Conservation (phyloP, 2,113 vertebrate species). For the Microcebus jonahi region DNA sequence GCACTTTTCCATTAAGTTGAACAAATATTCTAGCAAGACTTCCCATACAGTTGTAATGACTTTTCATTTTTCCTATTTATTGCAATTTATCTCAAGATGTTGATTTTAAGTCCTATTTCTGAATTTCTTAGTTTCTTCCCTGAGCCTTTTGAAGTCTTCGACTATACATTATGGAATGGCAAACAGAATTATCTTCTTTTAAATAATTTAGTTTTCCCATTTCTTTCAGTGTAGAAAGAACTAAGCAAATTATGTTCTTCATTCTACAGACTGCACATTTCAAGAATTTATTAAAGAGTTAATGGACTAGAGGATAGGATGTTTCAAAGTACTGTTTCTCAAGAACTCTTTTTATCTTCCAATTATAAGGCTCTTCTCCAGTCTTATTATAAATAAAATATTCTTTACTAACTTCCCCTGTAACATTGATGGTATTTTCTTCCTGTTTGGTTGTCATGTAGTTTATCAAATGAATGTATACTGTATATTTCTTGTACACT, state of each 20-base stretch:
- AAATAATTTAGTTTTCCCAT: slow-evolving; percentile 17
- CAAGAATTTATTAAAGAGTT: slow-evolving; percentile 41
- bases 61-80: slow-evolving; percentile 59
- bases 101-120: slow-evolving; percentile 52
- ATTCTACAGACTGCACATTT: not conserved
- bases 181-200: slow-evolving; percentile 54
- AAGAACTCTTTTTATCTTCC: not conserved
- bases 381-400: slow-evolving; percentile 49
- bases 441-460: not conserved
- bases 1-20: slow-evolving; percentile 43
- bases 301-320: not conserved
- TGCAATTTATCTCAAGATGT: slow-evolving; percentile 56
- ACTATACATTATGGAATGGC: not conserved
- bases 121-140: slow-evolving; percentile 10
- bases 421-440: not conserved
- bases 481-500: not conserved
- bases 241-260: not conserved
- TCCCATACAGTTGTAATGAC: not conserved
- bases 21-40: slow-evolving; percentile 7
- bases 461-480: not conserved
- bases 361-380: not conserved
- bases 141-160: not conserved
- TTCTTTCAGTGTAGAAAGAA: slow-evolving; percentile 29
- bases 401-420: not conserved
- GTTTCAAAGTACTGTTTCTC: slow-evolving; percentile 18